Conservation (phyloP, 2,888 invertebrate genomes). For the Smittia sp. region DNA sequence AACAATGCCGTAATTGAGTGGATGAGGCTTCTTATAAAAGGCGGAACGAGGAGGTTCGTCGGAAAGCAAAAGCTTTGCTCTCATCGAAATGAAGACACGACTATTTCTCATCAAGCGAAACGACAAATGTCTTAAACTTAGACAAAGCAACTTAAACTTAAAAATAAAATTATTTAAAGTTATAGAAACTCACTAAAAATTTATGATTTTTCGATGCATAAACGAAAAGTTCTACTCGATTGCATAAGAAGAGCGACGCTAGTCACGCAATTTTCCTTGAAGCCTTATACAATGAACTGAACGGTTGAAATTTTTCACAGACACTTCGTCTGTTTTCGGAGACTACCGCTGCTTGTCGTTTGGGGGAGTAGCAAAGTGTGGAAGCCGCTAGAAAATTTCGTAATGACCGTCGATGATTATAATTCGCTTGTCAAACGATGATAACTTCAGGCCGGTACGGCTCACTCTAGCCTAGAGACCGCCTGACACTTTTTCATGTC, state of each 20-base stretch:
- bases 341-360: not conserved
- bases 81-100: not conserved
- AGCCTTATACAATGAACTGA: constrained; percentile 39
- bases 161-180: too few species aligned
- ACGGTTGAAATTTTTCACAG: constrained; percentile 35
- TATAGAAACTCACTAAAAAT: not conserved
- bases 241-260: not conserved
- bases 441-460: not conserved
- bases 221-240: not conserved
- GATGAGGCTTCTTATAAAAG: not conserved
- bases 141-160: too few species aligned
- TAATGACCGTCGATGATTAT: not conserved
- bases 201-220: not conserved
- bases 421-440: not conserved
- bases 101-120: constrained; percentile 3
- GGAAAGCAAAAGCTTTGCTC: not conserved
- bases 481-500: constrained; percentile 35
- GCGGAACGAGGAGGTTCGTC: not conserved
- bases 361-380: not conserved
- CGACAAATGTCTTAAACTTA: too few species aligned
- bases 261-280: constrained; percentile 5
- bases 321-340: constrained; percentile 14
- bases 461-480: not conserved
- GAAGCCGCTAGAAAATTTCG: not conserved
- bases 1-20: too few species aligned